Evolutionary conservation across 2,113 vertebrate genomes (phyloP).

Genomic region (Illadopsis cleaveri): DNA sequence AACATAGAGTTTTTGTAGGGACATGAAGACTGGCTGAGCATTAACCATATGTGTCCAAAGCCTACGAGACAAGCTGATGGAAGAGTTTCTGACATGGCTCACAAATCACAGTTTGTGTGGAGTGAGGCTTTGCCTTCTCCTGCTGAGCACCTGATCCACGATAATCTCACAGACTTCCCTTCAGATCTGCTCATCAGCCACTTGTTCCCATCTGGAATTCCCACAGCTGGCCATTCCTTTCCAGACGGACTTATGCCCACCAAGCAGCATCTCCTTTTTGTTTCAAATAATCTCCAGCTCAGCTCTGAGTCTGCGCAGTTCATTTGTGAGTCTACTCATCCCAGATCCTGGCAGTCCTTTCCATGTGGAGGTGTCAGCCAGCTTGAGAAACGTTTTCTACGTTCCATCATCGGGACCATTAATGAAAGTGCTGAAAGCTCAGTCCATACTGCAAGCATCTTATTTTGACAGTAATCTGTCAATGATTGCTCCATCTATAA

Average conservation of each 20-base stretch:
- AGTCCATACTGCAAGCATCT: background rate
- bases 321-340: background rate
- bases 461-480: slow-evolving; percentile 53
- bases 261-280: background rate
- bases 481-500: slow-evolving; percentile 46
- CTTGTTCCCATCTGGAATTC: background rate
- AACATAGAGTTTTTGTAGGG: background rate
- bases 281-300: background rate
- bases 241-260: background rate
- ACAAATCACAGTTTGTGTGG: background rate
- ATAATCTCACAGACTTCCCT: background rate
- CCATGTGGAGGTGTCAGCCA: background rate
- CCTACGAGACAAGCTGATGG: background rate
- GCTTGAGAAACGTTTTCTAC: background rate
- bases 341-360: background rate
- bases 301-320: background rate
- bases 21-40: background rate
- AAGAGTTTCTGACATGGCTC: background rate
- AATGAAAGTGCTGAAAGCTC: slow-evolving; percentile 27
- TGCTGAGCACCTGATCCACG: background rate
- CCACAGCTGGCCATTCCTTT: background rate
- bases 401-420: background rate
- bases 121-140: background rate
- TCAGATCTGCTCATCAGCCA: background rate
- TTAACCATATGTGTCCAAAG: background rate